These are phyloP conservation scores for Morelia viridis DNA, from an alignment of 2,797 vertebrate species.

Conservation along the genomic window DNA sequence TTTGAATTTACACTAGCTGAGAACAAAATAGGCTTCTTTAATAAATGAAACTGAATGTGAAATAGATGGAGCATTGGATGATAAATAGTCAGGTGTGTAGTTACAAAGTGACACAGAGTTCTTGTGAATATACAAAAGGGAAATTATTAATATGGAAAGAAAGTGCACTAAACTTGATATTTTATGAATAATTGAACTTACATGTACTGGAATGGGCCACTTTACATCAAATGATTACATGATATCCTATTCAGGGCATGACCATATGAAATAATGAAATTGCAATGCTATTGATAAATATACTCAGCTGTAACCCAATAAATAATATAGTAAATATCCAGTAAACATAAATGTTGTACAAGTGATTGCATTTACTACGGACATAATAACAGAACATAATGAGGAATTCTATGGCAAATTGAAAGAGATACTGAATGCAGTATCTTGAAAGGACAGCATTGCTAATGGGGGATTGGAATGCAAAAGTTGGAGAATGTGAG, in stretches of 20 bases:
- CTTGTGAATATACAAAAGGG: background rate
- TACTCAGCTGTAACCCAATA: background rate
- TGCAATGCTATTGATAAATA: background rate
- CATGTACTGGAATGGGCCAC: background rate
- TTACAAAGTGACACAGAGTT: background rate
- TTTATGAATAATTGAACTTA: background rate
- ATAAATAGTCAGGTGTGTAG: background rate
- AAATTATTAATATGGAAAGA: background rate
- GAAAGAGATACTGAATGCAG: background rate
- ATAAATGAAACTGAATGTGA: too few relatives aligned
- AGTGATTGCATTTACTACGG: background rate
- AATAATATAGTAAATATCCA: background rate
- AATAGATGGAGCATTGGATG: background rate
- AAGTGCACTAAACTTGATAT: background rate
- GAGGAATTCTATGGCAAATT: background rate
- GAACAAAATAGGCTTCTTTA: background rate
- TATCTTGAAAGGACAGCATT: background rate
- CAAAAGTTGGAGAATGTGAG: background rate
- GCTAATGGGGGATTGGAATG: background rate
- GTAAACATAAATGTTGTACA: background rate
- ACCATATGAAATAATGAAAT: background rate
- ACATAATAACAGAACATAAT: background rate
- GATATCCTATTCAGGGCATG: background rate
- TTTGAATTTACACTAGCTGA: background rate
- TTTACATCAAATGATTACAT: background rate